Conservation (phyloP, 2,888 invertebrate species). For the Agriotes lineatus region DNA sequence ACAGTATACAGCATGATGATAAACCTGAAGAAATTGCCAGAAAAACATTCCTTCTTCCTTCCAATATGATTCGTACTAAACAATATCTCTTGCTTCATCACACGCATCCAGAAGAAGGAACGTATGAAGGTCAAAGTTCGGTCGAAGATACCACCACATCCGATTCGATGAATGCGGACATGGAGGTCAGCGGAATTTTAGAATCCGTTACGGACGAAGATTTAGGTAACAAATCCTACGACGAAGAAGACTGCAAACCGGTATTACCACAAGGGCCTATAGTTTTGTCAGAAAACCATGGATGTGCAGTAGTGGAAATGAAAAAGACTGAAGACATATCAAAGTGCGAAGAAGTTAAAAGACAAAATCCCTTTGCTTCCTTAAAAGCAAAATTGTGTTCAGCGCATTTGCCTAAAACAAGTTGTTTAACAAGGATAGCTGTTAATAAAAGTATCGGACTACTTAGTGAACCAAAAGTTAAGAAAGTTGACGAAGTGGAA, state of each 20-base stretch:
- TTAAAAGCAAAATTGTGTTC: slow-evolving; percentile 66
- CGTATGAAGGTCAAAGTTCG: slow-evolving; percentile 66
- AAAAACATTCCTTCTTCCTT: slow-evolving; percentile 63
- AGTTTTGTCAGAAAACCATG: background rate
- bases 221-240: slow-evolving; percentile 53
- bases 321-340: slow-evolving; percentile 64
- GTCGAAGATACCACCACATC: slow-evolving; percentile 67
- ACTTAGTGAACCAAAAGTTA: slow-evolving; percentile 57
- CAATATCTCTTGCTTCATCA: slow-evolving; percentile 62
- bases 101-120: slow-evolving; percentile 60
- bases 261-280: background rate
- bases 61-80: slow-evolving; percentile 55
- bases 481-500: slow-evolving; percentile 52
- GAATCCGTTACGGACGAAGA: slow-evolving; percentile 61
- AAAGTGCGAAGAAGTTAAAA: slow-evolving; percentile 59
- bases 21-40: slow-evolving; percentile 67
- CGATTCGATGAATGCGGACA: slow-evolving; percentile 68
- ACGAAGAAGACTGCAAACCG: slow-evolving; percentile 51
- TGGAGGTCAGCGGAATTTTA: slow-evolving; percentile 67
- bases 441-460: slow-evolving; percentile 65
- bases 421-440: slow-evolving; percentile 64
- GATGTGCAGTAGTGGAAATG: slow-evolving; percentile 30
- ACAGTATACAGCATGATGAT: slow-evolving; percentile 69
- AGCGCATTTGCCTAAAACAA: slow-evolving; percentile 65
- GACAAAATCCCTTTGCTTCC: slow-evolving; percentile 63